phyloP scores from a whole-genome alignment of 2,797 vertebrate genomes.

The Synanceia verrucosa region DNA sequence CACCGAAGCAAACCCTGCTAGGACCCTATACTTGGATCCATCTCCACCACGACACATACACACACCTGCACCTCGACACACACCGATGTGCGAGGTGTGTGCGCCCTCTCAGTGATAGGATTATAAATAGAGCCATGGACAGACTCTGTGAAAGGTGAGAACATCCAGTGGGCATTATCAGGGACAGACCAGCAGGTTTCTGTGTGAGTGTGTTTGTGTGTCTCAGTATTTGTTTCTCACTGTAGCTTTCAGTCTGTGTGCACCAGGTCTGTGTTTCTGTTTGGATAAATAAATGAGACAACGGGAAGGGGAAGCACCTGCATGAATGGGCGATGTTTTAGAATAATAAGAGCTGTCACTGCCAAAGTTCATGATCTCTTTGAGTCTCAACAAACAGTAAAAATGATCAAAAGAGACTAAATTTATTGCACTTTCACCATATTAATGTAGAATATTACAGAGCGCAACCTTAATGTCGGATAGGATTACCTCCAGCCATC shows the following conservation, averaged over 20 bases:
- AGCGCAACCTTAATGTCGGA: too few species aligned
- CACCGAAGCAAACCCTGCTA: conserved; percentile 82
- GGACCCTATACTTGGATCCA: conserved; percentile 85
- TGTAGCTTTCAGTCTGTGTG: conserved; percentile 15
- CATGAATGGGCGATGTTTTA: conserved; percentile 9
- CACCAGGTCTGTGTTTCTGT: conserved; percentile 17
- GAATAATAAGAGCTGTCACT: conserved; percentile 10
- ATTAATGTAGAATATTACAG: not conserved
- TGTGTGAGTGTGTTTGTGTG: conserved; percentile 29
- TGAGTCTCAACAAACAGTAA: not conserved
- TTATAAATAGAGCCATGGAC: conserved; percentile 76
- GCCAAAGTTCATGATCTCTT: not conserved
- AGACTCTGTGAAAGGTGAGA: conserved; percentile 74
- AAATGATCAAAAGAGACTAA: not conserved
- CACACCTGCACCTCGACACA: conserved; percentile 16
- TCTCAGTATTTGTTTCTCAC: conserved; percentile 27
- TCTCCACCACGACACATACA: conserved; percentile 61
- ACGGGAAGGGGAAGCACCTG: conserved; percentile 3
- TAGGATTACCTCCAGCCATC: too few species aligned
- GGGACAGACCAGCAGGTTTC: conserved; percentile 57
- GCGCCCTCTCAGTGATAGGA: conserved; percentile 67
- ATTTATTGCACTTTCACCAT: not conserved
- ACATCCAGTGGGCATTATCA: conserved; percentile 73
- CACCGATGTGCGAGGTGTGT: conserved; percentile 18
- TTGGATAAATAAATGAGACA: conserved; percentile 4